Evolutionary conservation across 2,888 invertebrate species (phyloP), one percentile per base, ranked within the genome.

Genomic region (Athalia circularis): DNA sequence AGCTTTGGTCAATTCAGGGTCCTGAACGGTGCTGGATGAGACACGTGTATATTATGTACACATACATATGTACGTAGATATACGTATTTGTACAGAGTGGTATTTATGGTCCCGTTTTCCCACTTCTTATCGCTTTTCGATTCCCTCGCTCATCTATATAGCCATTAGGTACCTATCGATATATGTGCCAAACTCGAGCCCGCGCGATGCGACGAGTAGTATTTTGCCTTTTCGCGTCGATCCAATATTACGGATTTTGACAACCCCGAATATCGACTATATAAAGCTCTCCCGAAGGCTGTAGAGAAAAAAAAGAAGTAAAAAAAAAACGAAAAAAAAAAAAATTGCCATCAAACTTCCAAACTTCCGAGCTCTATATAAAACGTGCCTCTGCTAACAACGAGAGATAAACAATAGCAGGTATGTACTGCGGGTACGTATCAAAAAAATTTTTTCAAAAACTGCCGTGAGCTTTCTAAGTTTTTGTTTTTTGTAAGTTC

Each of bases 1-100:
- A 59, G 59, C 8, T 13, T 43, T 47, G 72, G 72, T 72, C 72
- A 72, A 59, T 72, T 59, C 72, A 15, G 57, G 45, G 43, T 72
- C 72, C 47, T 4, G 15, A 11, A 29, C 29, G 29, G 29, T 29
- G 29, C 29, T 9, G 29, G 48, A 48, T 48, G 47, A 48, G n/a
- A 13, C 65, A 65, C 65, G 65, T 47, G 48, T 4, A 48, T 65
- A 65, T 29, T 29, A 29, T 45, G 47, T 47, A 65, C n/a, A 64
- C 43, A 43, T 43, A 43, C 43, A 64, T 68, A 13, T 68, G 52
- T 50, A 29, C 29, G 29, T 29, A 29, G 29, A 29, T 29, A 29
- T 29, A 29, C 29, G 29, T 29, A 29, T 29, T 29, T 29, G 29
- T 29, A 29, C 29, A 29, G 1, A 29, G 29, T 29, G 45, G 45